Percentiles rank a stretch among this genome's conserved stretches.
Conservation (phyloP, 2,888 invertebrate genomes). For the Acleris emargana region DNA sequence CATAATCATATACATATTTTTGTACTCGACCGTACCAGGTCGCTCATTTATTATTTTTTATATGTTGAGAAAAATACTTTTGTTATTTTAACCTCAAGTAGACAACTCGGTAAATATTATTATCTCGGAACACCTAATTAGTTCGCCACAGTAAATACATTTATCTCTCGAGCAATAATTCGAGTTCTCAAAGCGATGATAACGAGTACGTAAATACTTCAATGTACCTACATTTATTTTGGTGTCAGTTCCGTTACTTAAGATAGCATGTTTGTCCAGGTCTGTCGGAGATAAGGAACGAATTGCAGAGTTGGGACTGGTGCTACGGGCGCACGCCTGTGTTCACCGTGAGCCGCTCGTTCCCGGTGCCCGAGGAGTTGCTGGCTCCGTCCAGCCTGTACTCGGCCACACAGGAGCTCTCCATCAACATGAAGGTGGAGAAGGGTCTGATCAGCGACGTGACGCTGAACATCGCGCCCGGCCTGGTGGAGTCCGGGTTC, state of each 20-base stretch:
- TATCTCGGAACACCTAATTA: constrained; percentile 28
- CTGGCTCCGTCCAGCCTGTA: constrained; percentile 69
- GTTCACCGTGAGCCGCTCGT: constrained; percentile 88
- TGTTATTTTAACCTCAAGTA: constrained; percentile 19
- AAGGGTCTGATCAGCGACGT: constrained; percentile 87
- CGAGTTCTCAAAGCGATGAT: constrained; percentile 22
- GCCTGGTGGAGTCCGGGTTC: constrained; percentile 83
- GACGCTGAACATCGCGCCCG: constrained; percentile 85
- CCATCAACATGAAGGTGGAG: constrained; percentile 86
- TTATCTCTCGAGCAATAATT: constrained; percentile 28
- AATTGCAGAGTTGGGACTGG: constrained; percentile 94
- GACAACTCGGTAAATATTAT: constrained; percentile 17
- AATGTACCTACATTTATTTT: constrained; percentile 18
- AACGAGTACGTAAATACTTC: constrained; percentile 12
- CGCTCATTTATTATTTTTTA: no score
- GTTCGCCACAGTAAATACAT: constrained; percentile 20
- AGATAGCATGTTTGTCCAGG: constrained; percentile 71
- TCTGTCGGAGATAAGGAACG: constrained; percentile 86
- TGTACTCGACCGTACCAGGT: background rate
- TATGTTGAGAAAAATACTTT: background rate
- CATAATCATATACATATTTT: background rate
- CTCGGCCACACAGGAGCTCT: constrained; percentile 77
- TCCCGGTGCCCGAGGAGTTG: constrained; percentile 84
- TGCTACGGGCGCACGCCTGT: constrained; percentile 93
- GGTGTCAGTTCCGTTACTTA: constrained; percentile 19